Evolutionary conservation across 2,797 vertebrate genomes (phyloP), one percentile per base, ranked within the genome.

Genomic region (Coracias cyanogaster): DNA sequence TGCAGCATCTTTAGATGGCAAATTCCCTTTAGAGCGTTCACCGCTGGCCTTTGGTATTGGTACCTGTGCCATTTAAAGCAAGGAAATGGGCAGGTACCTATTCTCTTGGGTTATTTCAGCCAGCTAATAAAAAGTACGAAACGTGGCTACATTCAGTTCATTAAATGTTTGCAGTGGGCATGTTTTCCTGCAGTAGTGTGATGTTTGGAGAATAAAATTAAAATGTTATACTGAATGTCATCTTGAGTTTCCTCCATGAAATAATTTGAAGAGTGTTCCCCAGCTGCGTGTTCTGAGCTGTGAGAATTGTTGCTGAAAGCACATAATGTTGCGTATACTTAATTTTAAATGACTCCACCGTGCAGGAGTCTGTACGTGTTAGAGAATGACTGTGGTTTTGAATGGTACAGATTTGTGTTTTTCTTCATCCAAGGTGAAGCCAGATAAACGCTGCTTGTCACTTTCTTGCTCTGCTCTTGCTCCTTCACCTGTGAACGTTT

Each of bases 241-340:
- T 85, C 82, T 74, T 84, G 91, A 93, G 55, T 91, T 96, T 94
- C 49, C 18, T 58, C 69, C 48, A 49, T 85, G 29, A 95, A 95
- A 90, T 95, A 93, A 93, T 96, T 84, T 92, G 84, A 93, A 89
- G 72, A 80, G 58, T 64, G 31, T 94, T 95, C 74, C 76, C 45
- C 37, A 49, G 49, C 61, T 74, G 31, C 82, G 19, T 54, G 89
- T 94, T 81, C 72, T 88, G 65, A 95, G 61, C 87, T 89, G 79
- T 93, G 85, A 86, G 78, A 69, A 74, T 71, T 92, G 71, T 83
- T 92, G 86, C 86, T 96, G 35, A 66, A 91, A 95, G 86, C 51
- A 65, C 26, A 11, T 80, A 25, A 46, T 25, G 57, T 52, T 85
- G 33, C 61, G 22, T 70, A 58, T 72, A 26, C 58, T 90, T 93